Evolutionary conservation across 2,888 invertebrate genomes (phyloP).

Genomic region (Chrysodeixis includens): DNA sequence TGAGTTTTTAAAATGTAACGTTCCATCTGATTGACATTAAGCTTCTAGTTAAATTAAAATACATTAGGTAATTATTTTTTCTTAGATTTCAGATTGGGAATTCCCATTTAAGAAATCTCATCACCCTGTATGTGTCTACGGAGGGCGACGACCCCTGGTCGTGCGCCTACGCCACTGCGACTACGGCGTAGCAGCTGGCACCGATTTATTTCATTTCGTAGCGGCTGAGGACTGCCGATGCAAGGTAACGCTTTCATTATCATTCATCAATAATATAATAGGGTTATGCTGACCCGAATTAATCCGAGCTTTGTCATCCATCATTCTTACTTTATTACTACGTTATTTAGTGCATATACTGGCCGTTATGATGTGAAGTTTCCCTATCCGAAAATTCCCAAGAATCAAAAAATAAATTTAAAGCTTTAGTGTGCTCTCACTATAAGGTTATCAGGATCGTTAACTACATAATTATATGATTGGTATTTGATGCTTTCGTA

Average conservation of each 20-base stretch:
- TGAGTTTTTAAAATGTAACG: too few species aligned
- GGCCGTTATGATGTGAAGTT: too few species aligned
- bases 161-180: constrained; percentile 93
- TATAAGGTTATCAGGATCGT: too few species aligned
- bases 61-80: background rate
- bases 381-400: too few species aligned
- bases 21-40: too few species aligned
- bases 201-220: constrained; percentile 92
- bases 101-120: constrained; percentile 95
- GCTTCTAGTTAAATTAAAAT: background rate
- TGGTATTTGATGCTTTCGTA: too few species aligned
- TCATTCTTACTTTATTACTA: background rate
- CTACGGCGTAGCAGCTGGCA: constrained; percentile 90
- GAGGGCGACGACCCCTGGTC: constrained; percentile 89
- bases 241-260: constrained; percentile 61
- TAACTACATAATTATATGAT: too few species aligned
- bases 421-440: too few species aligned
- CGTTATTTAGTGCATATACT: background rate
- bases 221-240: constrained; percentile 94
- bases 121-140: constrained; percentile 95
- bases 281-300: background rate
- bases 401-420: too few species aligned
- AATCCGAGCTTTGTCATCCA: background rate
- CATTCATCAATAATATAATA: background rate
- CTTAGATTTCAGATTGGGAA: constrained; percentile 94